Evolutionary conservation across 2,113 vertebrate genomes (phyloP).

Genomic region (Capreolus pygargus): DNA sequence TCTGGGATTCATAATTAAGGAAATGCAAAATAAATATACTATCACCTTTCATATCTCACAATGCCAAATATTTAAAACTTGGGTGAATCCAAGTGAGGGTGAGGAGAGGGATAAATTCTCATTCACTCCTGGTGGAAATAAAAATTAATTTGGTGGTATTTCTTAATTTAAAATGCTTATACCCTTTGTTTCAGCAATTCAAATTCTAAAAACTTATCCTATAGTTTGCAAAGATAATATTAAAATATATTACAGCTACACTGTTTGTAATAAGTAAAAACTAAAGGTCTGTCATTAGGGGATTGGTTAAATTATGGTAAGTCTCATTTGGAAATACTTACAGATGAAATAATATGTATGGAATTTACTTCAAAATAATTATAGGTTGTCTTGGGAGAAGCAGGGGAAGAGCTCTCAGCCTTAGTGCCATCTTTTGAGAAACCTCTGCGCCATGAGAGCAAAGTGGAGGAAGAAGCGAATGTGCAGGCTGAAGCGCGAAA

Average conservation of each 20-base stretch:
- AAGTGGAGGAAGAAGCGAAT: no score
- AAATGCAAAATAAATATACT: background rate
- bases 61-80: constrained; percentile 4
- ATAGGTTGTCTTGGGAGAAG: background rate
- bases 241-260: background rate
- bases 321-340: background rate
- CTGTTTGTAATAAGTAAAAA: background rate
- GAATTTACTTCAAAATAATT: background rate
- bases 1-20: background rate
- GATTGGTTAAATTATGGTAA: background rate
- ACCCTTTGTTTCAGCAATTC: background rate
- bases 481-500: no score
- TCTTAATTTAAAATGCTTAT: background rate
- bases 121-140: background rate
- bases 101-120: background rate
- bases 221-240: background rate
- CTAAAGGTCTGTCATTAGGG: background rate
- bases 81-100: background rate
- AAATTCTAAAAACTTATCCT: background rate
- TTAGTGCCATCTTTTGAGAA: no score
- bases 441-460: no score
- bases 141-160: constrained; percentile 1
- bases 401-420: background rate
- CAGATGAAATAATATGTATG: background rate
- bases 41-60: background rate